These are phyloP conservation scores for Solenodon paradoxus DNA, from an alignment of 2,113 vertebrate genomes.

Conservation along the genomic window DNA sequence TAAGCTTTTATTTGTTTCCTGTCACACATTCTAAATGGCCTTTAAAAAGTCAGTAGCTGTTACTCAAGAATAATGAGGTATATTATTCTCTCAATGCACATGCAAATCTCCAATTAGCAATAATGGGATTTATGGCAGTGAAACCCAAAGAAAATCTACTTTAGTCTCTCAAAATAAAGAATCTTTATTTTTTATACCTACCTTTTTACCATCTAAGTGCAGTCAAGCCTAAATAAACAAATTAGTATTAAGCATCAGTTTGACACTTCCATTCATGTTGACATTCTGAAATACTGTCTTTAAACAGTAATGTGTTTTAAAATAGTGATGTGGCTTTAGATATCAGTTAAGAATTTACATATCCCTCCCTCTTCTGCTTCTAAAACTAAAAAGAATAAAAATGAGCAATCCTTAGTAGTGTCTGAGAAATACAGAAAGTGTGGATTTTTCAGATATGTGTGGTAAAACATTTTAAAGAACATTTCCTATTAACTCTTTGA, in stretches of 20 bases:
- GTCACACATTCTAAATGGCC: conserved; percentile 65
- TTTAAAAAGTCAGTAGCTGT: conserved; percentile 70
- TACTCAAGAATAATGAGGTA: conserved; percentile 71
- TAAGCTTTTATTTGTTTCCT: conserved; percentile 67
- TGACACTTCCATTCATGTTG: conserved; percentile 51
- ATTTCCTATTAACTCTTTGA: neutral
- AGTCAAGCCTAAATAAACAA: conserved; percentile 57
- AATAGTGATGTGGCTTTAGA: neutral
- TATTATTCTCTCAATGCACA: conserved; percentile 69
- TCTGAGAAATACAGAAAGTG: neutral
- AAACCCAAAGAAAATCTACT: conserved; percentile 61
- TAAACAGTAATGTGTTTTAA: conserved; percentile 29
- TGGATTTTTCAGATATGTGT: neutral
- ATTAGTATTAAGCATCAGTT: conserved; percentile 62
- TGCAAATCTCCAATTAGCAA: conserved; percentile 73
- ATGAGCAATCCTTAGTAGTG: neutral
- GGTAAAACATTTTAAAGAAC: neutral
- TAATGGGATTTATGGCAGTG: conserved; percentile 66
- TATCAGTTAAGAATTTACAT: conserved; percentile 17
- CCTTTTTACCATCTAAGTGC: conserved; percentile 52
- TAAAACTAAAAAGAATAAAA: conserved; percentile 19
- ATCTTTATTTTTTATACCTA: conserved; percentile 55
- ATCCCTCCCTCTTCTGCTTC: neutral
- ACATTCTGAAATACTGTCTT: conserved; percentile 57
- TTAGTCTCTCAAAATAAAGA: conserved; percentile 57